Conservation (phyloP, 2,888 invertebrate genomes). For the Drosophila tanythrix region DNA sequence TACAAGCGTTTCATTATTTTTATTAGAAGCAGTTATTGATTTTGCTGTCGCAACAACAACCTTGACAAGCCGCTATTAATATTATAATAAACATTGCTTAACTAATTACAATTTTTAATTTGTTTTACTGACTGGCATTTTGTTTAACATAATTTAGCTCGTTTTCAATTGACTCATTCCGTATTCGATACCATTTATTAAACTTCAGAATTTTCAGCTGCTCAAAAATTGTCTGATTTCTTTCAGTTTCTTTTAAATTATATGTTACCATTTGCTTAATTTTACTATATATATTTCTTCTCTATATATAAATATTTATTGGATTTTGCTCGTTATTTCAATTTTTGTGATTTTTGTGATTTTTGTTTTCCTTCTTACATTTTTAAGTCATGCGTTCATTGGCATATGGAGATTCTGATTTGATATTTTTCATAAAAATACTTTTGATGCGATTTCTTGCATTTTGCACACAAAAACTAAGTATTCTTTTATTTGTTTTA, state of each 20-base stretch:
- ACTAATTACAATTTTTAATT: conserved; percentile 39
- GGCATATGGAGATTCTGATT: conserved; percentile 63
- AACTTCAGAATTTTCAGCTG: conserved; percentile 15
- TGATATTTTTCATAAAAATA: conserved; percentile 15
- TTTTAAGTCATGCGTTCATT: conserved; percentile 46
- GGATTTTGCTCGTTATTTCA: conserved; percentile 6
- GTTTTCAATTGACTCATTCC: conserved; percentile 63
- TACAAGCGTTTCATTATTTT: conserved; percentile 50
- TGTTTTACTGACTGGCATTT: conserved; percentile 46
- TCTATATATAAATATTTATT: conserved; percentile 14
- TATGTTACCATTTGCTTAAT: conserved; percentile 7
- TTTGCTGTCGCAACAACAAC: conserved; percentile 56
- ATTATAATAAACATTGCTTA: conserved; percentile 50
- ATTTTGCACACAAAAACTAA: conserved; percentile 1
- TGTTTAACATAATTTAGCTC: conserved; percentile 47
- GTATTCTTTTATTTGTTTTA: not conserved
- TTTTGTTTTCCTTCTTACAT: conserved; percentile 3
- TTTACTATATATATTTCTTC: not conserved
- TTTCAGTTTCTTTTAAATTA: conserved; percentile 4
- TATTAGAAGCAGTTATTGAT: conserved; percentile 67
- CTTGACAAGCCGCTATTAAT: conserved; percentile 51
- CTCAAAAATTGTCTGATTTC: conserved; percentile 4
- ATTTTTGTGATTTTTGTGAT: conserved; percentile 1
- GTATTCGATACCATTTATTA: conserved; percentile 22
- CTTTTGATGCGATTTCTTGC: not conserved